Evolutionary conservation across 2,888 invertebrate genomes (phyloP).

Genomic region (Epinotia brunnichana): DNA sequence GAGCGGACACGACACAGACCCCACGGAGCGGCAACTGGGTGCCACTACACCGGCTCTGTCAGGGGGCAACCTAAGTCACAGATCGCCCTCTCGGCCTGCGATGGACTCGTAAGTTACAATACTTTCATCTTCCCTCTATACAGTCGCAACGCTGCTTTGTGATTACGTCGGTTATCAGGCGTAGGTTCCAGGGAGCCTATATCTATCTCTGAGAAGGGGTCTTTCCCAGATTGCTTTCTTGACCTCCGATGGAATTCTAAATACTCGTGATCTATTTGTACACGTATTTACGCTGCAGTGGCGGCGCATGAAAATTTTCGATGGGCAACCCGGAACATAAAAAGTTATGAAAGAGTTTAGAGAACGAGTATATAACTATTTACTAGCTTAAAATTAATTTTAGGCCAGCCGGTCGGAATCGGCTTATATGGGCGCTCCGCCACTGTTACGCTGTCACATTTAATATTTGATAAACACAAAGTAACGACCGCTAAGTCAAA

Average conservation of each 20-base stretch:
- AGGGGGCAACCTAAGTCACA: slow-evolving; percentile 87
- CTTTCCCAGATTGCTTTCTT: background rate
- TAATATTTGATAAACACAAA: background rate
- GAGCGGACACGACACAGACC: slow-evolving; percentile 82
- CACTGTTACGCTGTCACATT: too few relatives aligned
- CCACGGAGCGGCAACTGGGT: slow-evolving; percentile 81
- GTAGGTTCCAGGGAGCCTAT: background rate
- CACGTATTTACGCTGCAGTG: background rate
- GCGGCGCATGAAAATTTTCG: too few relatives aligned
- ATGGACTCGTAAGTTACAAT: slow-evolving; percentile 90
- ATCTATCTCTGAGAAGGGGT: too few relatives aligned
- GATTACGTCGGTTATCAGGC: background rate
- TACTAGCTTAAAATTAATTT: too few relatives aligned
- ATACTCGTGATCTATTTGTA: background rate
- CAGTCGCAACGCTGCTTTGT: too few relatives aligned
- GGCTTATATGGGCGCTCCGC: too few relatives aligned
- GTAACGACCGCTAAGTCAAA: background rate
- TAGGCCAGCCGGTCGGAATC: too few relatives aligned
- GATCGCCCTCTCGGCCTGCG: slow-evolving; percentile 91
- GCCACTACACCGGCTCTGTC: slow-evolving; percentile 91
- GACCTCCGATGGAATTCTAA: background rate
- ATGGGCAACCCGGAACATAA: too few relatives aligned
- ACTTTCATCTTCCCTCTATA: background rate
- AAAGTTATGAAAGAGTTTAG: too few relatives aligned
- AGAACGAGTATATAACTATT: too few relatives aligned